Base-by-base conservation (phyloP, 2,888 invertebrate species). In the Sinohyriopsis cumingii region DNA sequence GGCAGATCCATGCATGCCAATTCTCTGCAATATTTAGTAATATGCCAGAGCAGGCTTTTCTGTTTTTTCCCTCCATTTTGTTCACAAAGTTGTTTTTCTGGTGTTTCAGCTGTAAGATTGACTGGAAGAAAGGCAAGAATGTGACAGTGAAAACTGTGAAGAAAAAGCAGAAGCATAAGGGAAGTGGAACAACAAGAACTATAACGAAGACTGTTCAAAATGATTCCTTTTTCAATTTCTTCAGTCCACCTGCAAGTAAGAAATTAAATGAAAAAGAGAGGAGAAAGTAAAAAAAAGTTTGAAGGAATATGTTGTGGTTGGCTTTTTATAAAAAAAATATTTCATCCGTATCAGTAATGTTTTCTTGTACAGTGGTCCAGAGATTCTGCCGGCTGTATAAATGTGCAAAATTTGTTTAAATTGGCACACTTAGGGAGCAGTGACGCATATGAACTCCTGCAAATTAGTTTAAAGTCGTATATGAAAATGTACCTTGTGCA, bases 141-240 rank as follows among this genome's bases (percentile, higher is more conserved):
- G 95, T 99, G 56, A 99, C 99, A 1, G 93, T 98, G 65, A 98
- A 98, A 92, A 95, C 95, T 55, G 95, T 98, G 78, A 96, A 96
- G 90, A 98, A 98, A 93, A 98, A 97, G 91, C 99, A 99, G 92
- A 99, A 99, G 91, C 98, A 99, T 91, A 98, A 98, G 93, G 96
- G 96, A 60, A 94, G 95, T 77, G 97, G 97, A 65, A 94, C 96
- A 0, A 95, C 96, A 72, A 94, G 98, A 86, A 96, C 96, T n/a
- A 94, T 99, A 79, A 96, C 95, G 65, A 98, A 97, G 92, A 95
- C 95, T 67, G 96, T 99, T 80, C 96, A 96, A 88, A 96, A 95
- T 70, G 98, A 99, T 91, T 99, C 98, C 0, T 99, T 99, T 93
- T 99, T 99, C 92, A 99, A 99, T 91, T 99, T 99, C 93, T 99